Base-by-base conservation (phyloP, 2,797 vertebrate genomes). In the Carduelis carduelis region DNA sequence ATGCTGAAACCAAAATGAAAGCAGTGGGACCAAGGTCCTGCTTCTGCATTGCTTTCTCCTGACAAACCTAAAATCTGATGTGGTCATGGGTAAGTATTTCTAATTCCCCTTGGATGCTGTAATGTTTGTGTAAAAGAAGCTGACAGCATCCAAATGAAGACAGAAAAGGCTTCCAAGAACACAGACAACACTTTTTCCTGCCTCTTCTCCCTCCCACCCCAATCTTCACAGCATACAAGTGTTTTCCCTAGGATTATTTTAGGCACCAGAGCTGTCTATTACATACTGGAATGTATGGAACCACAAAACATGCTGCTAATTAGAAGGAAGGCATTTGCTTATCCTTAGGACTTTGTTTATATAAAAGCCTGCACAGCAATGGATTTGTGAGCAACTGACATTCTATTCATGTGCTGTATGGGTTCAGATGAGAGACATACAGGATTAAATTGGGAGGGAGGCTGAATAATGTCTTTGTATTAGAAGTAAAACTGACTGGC, bases 121-220 rank as follows among this genome's bases (percentile, higher is more conserved):
- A 96, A 97, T 93, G 90, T 96, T 96, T 96, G 85, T 84, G 87
- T 82, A 91, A 94, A 93, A 95, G 77, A 90, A 95, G 88, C 90
- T 91, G 89, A 94, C 93, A 75, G 89, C 43, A 87, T 95, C 95
- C 94, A 95, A 96, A 94, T 5, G 71, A 84, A 93, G 84, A 91
- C 16, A 71, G 85, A 93, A 94, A 83, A 89, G 59, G 71, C 83
- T 96, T 96, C 95, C 93, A 95, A 96, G 89, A 95, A 93, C 77
- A 97, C 19, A 92, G 79, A 83, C 89, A 96, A 91, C 61, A 80
- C 60, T 93, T 87, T 70, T 83, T 55, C 71, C 75, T 79, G 59
- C 76, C 83, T 91, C 66, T 35, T 91, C 47, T 83, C 74, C 52
- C 61, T 93, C 83, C 82, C 68, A 59, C 23, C 28, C 37, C 60